Conservation (phyloP, 1,140 invertebrate genomes). For the Cyrtorhinus lividipennis region DNA sequence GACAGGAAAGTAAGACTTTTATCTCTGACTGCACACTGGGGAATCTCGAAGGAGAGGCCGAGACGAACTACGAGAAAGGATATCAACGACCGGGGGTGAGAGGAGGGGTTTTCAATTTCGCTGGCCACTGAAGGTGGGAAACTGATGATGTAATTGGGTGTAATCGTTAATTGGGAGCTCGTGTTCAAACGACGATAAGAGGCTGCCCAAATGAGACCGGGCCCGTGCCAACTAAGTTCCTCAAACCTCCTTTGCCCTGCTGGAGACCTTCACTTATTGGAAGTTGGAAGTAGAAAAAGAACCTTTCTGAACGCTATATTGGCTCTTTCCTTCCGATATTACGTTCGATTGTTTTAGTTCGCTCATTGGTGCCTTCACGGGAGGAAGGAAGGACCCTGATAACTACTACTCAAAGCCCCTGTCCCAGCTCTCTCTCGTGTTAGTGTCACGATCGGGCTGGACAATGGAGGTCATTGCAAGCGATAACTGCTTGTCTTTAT, state of each 20-base stretch:
- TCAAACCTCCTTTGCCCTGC: no score
- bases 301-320: no score
- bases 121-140: background rate
- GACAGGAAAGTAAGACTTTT: no score
- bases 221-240: background rate
- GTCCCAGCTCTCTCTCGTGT: no score
- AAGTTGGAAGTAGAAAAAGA: background rate
- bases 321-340: background rate
- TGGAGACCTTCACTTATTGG: background rate
- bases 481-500: background rate
- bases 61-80: no score
- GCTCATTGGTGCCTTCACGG: background rate
- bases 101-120: background rate
- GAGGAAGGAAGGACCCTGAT: background rate
- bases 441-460: no score
- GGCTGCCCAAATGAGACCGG: slow-evolving; percentile 3
- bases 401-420: background rate
- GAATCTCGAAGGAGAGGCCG: no score
- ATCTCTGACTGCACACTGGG: no score
- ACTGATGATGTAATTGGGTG: background rate
- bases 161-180: slow-evolving; percentile 7
- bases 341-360: background rate
- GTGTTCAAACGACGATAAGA: slow-evolving; percentile 1
- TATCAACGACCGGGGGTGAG: no score
- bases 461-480: background rate